Conservation (phyloP, 2,113 vertebrate species). For the Anguilla rostrata region DNA sequence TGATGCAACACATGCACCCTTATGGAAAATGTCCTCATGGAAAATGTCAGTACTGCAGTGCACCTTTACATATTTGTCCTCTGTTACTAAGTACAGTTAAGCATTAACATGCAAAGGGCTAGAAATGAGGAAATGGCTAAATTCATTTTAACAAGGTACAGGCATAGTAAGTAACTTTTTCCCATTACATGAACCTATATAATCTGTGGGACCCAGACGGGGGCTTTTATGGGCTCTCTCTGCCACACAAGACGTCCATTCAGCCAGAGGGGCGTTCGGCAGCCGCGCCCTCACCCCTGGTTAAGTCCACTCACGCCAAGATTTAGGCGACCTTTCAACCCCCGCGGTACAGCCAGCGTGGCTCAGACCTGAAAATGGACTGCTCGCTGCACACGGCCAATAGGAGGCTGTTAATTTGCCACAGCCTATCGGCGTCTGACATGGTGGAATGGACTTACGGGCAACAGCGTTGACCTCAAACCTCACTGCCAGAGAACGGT, state of each 20-base stretch:
- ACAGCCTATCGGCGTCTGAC: not conserved
- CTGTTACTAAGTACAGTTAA: not conserved
- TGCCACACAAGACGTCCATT: not conserved
- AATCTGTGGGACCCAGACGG: not conserved
- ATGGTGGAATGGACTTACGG: not conserved
- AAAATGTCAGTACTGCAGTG: not conserved
- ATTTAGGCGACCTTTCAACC: constrained; percentile 9
- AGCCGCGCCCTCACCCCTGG: not conserved
- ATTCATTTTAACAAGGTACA: not conserved
- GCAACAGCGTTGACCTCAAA: not conserved
- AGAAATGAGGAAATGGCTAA: not conserved
- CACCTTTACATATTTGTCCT: not conserved
- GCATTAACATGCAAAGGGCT: not conserved
- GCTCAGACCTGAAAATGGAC: not conserved
- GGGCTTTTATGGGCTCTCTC: not conserved
- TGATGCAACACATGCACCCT: not conserved
- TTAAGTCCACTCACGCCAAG: not conserved
- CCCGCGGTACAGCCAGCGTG: not conserved
- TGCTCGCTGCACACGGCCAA: not conserved
- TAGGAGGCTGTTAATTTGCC: not conserved
- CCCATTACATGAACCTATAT: not conserved
- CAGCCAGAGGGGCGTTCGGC: not conserved
- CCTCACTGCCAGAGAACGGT: not conserved
- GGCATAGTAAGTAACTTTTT: no score
- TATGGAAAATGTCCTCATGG: not conserved